Base-by-base conservation (phyloP, 2,113 vertebrate genomes). In the Xyliphius kryptos region DNA sequence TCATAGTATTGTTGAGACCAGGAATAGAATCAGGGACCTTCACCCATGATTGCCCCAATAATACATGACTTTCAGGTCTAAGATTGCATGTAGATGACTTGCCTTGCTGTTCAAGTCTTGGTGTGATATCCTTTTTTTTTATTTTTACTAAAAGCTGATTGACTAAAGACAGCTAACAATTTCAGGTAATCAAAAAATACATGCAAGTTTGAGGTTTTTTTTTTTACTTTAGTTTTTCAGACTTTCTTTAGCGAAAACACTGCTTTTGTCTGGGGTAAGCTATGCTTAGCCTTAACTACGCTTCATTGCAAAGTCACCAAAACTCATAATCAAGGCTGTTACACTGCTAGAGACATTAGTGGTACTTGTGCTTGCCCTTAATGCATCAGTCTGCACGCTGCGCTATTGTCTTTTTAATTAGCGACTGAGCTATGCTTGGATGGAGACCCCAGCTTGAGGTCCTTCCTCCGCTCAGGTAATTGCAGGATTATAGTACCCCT, bases 351-450 rank as follows among this genome's bases (percentile, higher is more conserved):
- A 41, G 20, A 41, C 8, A 9, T 54, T 52, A 44, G 21, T 19
- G 51, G 12, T 40, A 37, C 16, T 55, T 46, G 14, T 0, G 3
- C 41, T 17, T 22, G 20, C 21, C 50, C 38, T 53, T 54, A 55
- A 46, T 20, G 61, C 21, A n/a, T 55, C 51, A 10, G n/a, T 54
- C 50, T 14, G 26, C 26, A 55, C 54, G 52, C 22, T 64, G 16
- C 20, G 52, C 17, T 56, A 12, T 64, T 65, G 15, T 56, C 19
- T 56, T 13, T 38, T 65, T 48, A 56, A 65, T 65, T 56, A 48
- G 44, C 14, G 6, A 38, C 9, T 13, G 10, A 56, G 43, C 13
- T 47, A 36, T 56, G 43, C 22, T 56, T 47, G 52, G 14, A 56
- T 37, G 9, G 26, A 48, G 26, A 15, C 3, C 43, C 32, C 16